These are phyloP conservation scores for Podocnemis expansa DNA, from an alignment of 2,113 vertebrate genomes.

Conservation along the genomic window DNA sequence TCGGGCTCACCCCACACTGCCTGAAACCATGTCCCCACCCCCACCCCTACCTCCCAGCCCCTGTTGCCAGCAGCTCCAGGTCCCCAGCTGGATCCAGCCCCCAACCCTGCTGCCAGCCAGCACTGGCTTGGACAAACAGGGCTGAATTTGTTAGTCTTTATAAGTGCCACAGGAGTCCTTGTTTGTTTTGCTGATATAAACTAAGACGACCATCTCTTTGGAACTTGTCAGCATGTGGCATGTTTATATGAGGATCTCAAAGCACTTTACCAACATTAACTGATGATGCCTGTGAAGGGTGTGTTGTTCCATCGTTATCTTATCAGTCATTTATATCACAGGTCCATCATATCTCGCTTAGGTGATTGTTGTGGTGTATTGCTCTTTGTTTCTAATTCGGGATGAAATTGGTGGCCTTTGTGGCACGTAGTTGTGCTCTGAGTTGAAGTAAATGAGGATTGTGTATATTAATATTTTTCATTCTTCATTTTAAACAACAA, in stretches of 20 bases:
- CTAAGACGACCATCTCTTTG: too few relatives aligned
- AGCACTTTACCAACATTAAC: conserved; percentile 37
- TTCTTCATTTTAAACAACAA: not conserved
- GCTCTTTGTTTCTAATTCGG: conserved; percentile 6
- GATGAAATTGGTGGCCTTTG: not conserved
- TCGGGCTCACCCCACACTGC: too few relatives aligned
- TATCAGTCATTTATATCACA: conserved; percentile 42
- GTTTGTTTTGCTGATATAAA: too few relatives aligned
- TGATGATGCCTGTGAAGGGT: not conserved
- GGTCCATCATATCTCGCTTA: not conserved
- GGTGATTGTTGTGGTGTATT: conserved; percentile 29
- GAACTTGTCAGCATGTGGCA: too few relatives aligned
- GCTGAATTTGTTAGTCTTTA: too few relatives aligned
- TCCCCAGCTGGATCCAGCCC: too few relatives aligned
- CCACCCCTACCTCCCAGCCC: too few relatives aligned
- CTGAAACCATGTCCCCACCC: too few relatives aligned
- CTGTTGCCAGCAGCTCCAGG: too few relatives aligned
- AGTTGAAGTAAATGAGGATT: not conserved
- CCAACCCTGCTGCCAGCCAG: too few relatives aligned
- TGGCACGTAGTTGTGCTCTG: not conserved
- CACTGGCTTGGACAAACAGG: too few relatives aligned
- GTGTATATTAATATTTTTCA: conserved; percentile 9
- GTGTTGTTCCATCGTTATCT: conserved; percentile 15
- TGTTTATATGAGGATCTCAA: not conserved
- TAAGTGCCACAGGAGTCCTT: too few relatives aligned